Base-by-base conservation (phyloP, 2,888 invertebrate genomes). In the Panopea generosa region DNA sequence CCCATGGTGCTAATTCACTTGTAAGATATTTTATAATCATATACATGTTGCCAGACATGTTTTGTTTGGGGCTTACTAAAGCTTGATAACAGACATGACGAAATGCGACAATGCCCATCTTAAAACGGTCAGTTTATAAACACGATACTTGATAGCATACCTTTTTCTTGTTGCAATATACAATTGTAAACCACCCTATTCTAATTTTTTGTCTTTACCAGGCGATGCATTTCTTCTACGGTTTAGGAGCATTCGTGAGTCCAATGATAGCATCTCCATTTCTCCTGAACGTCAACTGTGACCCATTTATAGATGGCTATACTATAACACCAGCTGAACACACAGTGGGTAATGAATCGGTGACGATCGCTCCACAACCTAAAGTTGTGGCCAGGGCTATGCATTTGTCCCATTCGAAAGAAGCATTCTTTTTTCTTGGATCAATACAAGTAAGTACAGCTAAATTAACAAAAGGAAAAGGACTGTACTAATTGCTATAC, bases 201-300 rank as follows among this genome's bases (percentile, higher is more conserved):
- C 16, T n/a, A n/a, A n/a, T 45, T 16, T 45, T 45, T 45, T 45
- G 6, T 16, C 29, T n/a, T 45, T 45, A 3, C 6, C 87, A 93
- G 93, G 93, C 93, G 14, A 90, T 94, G 85, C 93, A 93, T 77
- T 93, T 93, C 83, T 93, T 90, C 86, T 93, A 93, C 82, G 93
- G 93, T 0, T 86, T 93, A 16, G 93, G 93, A 2, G 93, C 93
- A 0, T 93, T 93, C 78, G 86, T 93, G 16, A 93, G 93, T 60
- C 93, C 93, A 0, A 90, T 94, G 91, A 92, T 94, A 38, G 93
- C 92, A 2, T 92, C 93, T 38, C 93, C 93, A 0, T 94, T 93
- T 77, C 88, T 93, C 22, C 87, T 93, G 14, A 93, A 93, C 84
- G 89, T 91, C 68, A 92, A 93, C 85, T 93, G 93, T 84, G 89